phyloP scores from a whole-genome alignment of 2,797 vertebrate species.

The Pelochelys cantorii region DNA sequence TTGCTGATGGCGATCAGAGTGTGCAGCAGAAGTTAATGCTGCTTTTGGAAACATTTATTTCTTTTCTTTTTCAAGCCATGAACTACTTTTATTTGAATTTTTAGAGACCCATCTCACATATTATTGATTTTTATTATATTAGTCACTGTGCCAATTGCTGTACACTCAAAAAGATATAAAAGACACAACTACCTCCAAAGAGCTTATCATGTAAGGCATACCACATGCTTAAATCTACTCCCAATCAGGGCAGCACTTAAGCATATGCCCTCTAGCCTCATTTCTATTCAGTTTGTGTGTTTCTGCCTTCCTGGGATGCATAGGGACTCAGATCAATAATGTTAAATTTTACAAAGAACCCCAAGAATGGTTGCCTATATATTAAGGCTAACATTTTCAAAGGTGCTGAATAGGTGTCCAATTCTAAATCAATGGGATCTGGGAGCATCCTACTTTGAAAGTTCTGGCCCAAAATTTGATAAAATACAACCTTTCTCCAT shows the following conservation, averaged over 20 bases:
- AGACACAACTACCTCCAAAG: neutral
- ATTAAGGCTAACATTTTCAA: neutral
- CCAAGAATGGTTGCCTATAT: slow-evolving; percentile 15
- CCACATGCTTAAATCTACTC: neutral
- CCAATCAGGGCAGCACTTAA: neutral
- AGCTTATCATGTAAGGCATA: neutral
- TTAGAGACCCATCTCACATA: neutral
- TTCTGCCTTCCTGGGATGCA: neutral
- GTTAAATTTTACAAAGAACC: slow-evolving; percentile 13
- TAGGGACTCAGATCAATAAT: neutral
- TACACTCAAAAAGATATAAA: neutral
- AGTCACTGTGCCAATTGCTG: neutral
- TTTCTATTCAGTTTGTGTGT: slow-evolving; percentile 18
- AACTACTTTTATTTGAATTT: neutral
- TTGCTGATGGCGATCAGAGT: neutral
- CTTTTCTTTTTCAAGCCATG: neutral
- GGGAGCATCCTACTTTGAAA: fast-evolving
- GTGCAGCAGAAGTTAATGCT: neutral
- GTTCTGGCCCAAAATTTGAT: neutral
- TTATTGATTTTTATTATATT: neutral
- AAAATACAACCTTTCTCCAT: neutral
- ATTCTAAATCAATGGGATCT: neutral
- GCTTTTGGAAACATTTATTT: neutral
- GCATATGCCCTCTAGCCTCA: neutral
- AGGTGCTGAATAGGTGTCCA: neutral